Conservation (phyloP, 2,888 invertebrate species). For the Apoda limacodes region DNA sequence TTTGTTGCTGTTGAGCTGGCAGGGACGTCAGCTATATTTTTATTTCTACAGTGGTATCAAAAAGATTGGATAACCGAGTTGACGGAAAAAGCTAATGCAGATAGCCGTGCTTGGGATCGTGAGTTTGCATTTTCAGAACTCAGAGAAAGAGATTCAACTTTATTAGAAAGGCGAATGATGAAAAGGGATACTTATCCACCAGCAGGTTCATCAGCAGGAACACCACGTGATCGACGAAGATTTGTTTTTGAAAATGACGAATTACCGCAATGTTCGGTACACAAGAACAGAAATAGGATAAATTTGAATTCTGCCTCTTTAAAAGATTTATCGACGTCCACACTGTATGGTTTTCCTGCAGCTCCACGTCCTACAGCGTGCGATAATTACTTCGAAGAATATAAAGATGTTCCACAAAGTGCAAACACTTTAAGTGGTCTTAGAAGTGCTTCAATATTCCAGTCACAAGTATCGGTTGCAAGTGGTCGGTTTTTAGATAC, state of each 20-base stretch:
- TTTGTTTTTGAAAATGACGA: conserved; percentile 75
- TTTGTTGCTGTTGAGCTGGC: conserved; percentile 87
- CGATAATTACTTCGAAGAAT: conserved; percentile 70
- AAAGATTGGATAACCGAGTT: conserved; percentile 71
- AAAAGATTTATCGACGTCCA: conserved; percentile 68
- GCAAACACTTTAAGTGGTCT: conserved; percentile 60
- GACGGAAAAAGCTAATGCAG: conserved; percentile 59
- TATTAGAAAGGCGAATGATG: conserved; percentile 56
- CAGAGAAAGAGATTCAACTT: conserved; percentile 54
- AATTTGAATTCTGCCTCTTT: conserved; percentile 68
- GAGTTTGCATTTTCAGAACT: conserved; percentile 63
- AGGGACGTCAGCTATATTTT: conserved; percentile 87
- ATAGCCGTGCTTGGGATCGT: conserved; percentile 60
- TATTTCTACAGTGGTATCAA: conserved; percentile 86
- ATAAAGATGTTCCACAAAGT: conserved; percentile 65
- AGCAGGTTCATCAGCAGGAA: conserved; percentile 52
- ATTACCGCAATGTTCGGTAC: conserved; percentile 67
- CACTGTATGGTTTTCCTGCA: conserved; percentile 74
- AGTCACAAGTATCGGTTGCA: conserved; percentile 70
- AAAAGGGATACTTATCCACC: conserved; percentile 60
- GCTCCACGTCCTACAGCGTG: conserved; percentile 73
- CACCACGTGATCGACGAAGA: conserved; percentile 67
- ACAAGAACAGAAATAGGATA: conserved; percentile 61
- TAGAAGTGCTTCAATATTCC: conserved; percentile 60
- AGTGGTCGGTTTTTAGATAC: conserved; percentile 78